Evolutionary conservation across 1,140 invertebrate species (phyloP).

Genomic region (Dysdera silvatica): DNA sequence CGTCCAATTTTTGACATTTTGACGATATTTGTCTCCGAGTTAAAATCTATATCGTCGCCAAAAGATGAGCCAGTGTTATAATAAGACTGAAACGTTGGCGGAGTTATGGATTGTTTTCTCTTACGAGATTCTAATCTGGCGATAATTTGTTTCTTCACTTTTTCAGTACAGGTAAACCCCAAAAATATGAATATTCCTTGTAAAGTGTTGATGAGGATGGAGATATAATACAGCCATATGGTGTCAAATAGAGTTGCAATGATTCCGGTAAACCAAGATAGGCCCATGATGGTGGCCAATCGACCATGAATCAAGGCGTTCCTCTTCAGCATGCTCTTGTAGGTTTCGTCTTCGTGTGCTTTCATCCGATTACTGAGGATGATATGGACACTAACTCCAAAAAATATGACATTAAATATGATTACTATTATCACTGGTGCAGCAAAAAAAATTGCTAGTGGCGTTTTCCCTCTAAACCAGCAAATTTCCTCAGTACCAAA

Average conservation of each 20-base stretch:
- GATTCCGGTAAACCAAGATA: conserved; percentile 51
- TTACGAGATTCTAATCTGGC: no score
- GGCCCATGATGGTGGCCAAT: conserved; percentile 45
- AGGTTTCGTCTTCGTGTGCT: conserved; percentile 20
- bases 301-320: conserved; percentile 52
- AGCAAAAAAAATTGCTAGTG: conserved; percentile 51
- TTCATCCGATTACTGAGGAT: conserved; percentile 45
- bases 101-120: not conserved
- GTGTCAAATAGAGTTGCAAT: conserved; percentile 37
- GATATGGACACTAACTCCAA: conserved; percentile 48
- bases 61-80: no score
- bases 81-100: conserved; percentile 18
- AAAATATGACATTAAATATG: conserved; percentile 49
- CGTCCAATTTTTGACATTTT: no score
- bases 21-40: no score
- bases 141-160: conserved; percentile 18
- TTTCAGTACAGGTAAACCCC: conserved; percentile 47
- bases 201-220: conserved; percentile 51
- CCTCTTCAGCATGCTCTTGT: conserved; percentile 34
- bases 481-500: conserved; percentile 43
- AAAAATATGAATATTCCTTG: conserved; percentile 55
- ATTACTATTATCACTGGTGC: conserved; percentile 48
- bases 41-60: no score
- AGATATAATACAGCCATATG: conserved; percentile 46
- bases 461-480: conserved; percentile 51